Conservation (phyloP, 2,797 vertebrate genomes). For the Cuculus canorus region DNA sequence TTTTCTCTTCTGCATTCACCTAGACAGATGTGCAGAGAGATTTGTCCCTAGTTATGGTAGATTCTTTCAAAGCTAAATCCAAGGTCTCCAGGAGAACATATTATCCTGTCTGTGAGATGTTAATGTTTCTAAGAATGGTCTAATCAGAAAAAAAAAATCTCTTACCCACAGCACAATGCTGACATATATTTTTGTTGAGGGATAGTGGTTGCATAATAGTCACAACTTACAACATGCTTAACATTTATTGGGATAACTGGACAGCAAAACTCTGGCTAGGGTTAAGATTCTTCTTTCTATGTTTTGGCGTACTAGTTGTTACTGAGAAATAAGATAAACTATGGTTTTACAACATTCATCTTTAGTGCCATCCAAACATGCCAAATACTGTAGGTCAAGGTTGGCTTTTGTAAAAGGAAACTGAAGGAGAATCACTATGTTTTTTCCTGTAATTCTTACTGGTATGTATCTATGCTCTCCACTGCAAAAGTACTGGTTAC, state of each 20-base stretch:
- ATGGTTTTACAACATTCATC: slow-evolving; percentile 11
- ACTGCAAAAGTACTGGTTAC: not conserved
- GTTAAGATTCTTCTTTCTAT: not conserved
- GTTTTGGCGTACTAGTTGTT: slow-evolving; percentile 6
- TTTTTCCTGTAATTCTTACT: slow-evolving; percentile 6
- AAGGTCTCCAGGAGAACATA: not conserved
- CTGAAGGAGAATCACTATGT: not conserved
- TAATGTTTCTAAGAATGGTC: not conserved
- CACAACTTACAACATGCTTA: not conserved
- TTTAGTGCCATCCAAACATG: not conserved
- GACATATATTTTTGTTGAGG: not conserved
- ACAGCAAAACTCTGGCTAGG: not conserved
- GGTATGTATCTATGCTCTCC: not conserved
- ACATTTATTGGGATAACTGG: not conserved
- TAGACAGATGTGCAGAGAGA: not conserved
- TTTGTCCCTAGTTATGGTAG: not conserved
- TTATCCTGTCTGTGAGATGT: not conserved
- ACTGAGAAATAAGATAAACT: not conserved
- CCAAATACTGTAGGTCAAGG: not conserved
- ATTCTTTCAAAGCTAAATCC: not conserved
- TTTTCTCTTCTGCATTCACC: not conserved
- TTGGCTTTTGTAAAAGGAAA: not conserved
- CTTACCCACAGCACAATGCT: not conserved
- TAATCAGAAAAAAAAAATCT: not conserved
- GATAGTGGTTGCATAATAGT: not conserved